Percentiles rank a stretch among this genome's conserved stretches.
phyloP scores from a whole-genome alignment of 2,888 invertebrate species.

The Clanis bilineata region DNA sequence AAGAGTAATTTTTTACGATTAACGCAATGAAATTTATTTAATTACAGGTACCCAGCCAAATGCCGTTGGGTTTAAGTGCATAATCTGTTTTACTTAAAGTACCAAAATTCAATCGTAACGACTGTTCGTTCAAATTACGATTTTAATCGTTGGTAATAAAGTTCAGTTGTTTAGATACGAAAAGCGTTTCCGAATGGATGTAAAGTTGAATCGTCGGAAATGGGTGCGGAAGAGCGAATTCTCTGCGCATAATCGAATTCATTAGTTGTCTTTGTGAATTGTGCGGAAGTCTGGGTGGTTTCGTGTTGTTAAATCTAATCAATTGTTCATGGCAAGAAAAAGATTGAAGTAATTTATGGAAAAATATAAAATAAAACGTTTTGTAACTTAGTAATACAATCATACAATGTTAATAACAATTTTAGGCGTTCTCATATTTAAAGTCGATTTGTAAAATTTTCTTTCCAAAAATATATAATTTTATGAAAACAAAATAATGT shows the following conservation, averaged over 20 bases:
- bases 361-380: slow-evolving; percentile 7
- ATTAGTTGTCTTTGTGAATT: slow-evolving; percentile 67
- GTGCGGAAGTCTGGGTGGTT: slow-evolving; percentile 43
- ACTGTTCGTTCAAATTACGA: slow-evolving; percentile 26
- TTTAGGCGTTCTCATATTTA: too few species aligned
- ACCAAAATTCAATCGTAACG: slow-evolving; percentile 21
- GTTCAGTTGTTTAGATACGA: slow-evolving; percentile 17
- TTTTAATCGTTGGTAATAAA: slow-evolving; percentile 27
- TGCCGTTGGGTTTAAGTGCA: slow-evolving; percentile 24
- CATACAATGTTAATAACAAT: too few species aligned
- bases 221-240: slow-evolving; percentile 54
- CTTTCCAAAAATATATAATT: too few species aligned
- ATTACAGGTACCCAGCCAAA: slow-evolving; percentile 21
- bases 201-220: slow-evolving; percentile 45
- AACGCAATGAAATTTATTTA: slow-evolving; percentile 23
- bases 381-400: too few species aligned
- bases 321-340: not conserved
- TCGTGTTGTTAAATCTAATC: slow-evolving; percentile 1
- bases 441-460: too few species aligned
- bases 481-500: slow-evolving; percentile 22
- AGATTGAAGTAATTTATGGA: slow-evolving; percentile 2
- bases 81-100: slow-evolving; percentile 29
- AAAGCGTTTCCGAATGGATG: slow-evolving; percentile 24
- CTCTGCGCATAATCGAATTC: slow-evolving; percentile 69
- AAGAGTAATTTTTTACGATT: not conserved